These are phyloP conservation scores for Corella eumyota DNA, from an alignment of 23 tunicate genomes.

Conservation along the genomic window DNA sequence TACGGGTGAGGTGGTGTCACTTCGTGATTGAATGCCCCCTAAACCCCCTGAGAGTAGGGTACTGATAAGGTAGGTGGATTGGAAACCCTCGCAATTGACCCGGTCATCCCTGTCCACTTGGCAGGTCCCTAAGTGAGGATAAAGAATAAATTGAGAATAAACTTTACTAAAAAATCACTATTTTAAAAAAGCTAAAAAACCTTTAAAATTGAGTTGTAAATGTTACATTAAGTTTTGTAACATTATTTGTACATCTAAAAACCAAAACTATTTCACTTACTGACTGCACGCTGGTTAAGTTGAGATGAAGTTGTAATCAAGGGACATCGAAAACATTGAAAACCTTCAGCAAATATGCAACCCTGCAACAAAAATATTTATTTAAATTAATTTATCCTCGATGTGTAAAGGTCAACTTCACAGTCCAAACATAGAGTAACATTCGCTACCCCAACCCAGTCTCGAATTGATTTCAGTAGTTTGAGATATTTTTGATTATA, in stretches of 20 bases:
- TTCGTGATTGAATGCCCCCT: neutral
- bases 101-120: slow-evolving; percentile 13
- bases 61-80: slow-evolving; percentile 1
- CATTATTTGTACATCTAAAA: neutral
- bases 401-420: too few relatives aligned
- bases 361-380: slow-evolving; percentile 49
- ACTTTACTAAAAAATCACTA: neutral
- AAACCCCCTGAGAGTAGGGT: neutral
- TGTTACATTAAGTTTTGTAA: too few relatives aligned
- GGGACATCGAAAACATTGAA: slow-evolving; percentile 68
- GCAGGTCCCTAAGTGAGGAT: slow-evolving; percentile 49
- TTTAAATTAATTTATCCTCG: too few relatives aligned
- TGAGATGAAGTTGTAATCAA: slow-evolving; percentile 28
- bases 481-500: too few relatives aligned
- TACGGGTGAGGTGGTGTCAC: neutral
- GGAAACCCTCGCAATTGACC: slow-evolving; percentile 47
- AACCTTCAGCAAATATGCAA: slow-evolving; percentile 39
- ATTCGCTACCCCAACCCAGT: too few relatives aligned
- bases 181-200: neutral
- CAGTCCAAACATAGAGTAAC: too few relatives aligned
- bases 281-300: slow-evolving; percentile 13
- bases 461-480: too few relatives aligned
- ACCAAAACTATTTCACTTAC: slow-evolving; percentile 10
- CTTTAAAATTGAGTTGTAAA: neutral
- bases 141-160: neutral